These are phyloP conservation scores for Cinclus cinclus DNA, from an alignment of 2,113 vertebrate genomes.

Conservation along the genomic window DNA sequence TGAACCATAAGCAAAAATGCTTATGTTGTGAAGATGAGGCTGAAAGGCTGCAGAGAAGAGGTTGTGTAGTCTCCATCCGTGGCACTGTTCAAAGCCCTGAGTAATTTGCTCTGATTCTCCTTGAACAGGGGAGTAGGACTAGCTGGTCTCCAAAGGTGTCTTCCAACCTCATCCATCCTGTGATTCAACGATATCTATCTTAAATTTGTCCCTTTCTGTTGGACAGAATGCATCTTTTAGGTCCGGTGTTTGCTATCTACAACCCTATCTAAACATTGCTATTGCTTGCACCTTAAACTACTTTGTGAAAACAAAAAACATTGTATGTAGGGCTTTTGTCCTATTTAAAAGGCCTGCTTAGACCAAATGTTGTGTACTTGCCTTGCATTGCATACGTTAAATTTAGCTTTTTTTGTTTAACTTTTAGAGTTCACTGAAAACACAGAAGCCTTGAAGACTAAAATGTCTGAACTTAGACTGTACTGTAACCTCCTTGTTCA, in stretches of 20 bases:
- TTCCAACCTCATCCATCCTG: not conserved
- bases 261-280: not conserved
- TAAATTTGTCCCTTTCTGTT: not conserved
- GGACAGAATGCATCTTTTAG: not conserved
- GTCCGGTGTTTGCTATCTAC: not conserved
- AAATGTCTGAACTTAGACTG: constrained; percentile 95
- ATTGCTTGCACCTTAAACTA: not conserved
- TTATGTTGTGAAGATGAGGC: not conserved
- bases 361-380: not conserved
- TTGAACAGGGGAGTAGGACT: not conserved
- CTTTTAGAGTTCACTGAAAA: constrained; percentile 91
- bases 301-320: not conserved
- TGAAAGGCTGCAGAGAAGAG: not conserved
- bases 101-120: not conserved
- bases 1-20: not conserved
- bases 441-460: constrained; percentile 91
- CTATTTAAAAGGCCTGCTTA: not conserved
- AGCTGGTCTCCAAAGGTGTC: not conserved
- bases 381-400: not conserved
- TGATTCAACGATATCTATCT: not conserved
- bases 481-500: constrained; percentile 98
- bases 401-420: constrained; percentile 12
- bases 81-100: not conserved
- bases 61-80: not conserved
- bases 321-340: not conserved